Evolutionary conservation across 2,113 vertebrate species (phyloP).

Genomic region (Dromaius novaehollandiae): DNA sequence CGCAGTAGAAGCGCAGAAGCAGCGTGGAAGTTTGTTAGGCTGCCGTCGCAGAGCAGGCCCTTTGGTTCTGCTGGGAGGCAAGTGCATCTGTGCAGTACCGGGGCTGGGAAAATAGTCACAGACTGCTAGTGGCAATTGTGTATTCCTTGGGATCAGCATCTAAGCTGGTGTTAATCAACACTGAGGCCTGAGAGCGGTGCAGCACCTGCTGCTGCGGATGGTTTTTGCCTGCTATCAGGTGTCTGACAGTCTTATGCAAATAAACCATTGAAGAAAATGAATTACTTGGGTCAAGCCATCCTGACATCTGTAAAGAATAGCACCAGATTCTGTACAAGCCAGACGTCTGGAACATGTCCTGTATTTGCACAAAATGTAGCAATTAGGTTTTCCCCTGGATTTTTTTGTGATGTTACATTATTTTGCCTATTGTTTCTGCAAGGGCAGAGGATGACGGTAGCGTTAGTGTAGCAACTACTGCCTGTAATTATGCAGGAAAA

Average conservation of each 20-base stretch:
- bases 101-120: neutral
- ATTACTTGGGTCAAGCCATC: neutral
- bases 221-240: constrained; percentile 15
- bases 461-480: neutral
- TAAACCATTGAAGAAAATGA: neutral
- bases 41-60: neutral
- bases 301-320: neutral
- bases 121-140: neutral
- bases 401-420: neutral
- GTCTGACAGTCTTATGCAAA: neutral
- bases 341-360: neutral
- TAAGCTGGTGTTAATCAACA: neutral
- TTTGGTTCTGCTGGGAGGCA: neutral
- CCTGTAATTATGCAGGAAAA: neutral
- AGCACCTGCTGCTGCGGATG: neutral
- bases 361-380: neutral
- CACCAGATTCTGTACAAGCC: neutral
- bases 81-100: neutral
- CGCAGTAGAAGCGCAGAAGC: neutral
- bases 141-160: neutral
- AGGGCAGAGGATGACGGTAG: neutral
- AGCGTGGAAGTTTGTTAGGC: neutral
- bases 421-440: constrained; percentile 22
- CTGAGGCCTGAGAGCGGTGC: neutral
- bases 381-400: neutral